phyloP scores from a whole-genome alignment of 2,888 invertebrate genomes.

The Athalia rosae region DNA sequence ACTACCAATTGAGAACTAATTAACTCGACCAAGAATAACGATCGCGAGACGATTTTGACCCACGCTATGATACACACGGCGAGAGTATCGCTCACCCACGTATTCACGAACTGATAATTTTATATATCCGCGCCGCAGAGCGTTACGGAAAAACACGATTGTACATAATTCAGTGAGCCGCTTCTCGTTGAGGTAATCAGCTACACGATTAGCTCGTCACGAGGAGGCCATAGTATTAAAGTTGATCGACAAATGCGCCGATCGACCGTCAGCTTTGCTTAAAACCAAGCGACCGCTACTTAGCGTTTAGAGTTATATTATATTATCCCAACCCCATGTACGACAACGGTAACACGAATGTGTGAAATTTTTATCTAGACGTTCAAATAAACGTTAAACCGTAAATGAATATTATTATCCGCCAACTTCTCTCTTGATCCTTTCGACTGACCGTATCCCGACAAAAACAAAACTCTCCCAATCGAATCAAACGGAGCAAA shows the following conservation, averaged over 20 bases:
- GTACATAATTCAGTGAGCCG: slow-evolving; percentile 30
- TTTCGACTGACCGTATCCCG: too few species aligned
- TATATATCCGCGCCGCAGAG: neutral
- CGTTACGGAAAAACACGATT: slow-evolving; percentile 16
- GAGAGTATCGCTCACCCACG: too few species aligned
- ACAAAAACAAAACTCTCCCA: too few species aligned
- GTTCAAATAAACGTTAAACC: slow-evolving; percentile 19
- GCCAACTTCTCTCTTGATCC: neutral
- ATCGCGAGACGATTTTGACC: slow-evolving; percentile 14
- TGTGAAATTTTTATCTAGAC: slow-evolving; percentile 57
- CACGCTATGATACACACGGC: slow-evolving; percentile 41
- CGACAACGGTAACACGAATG: slow-evolving; percentile 52
- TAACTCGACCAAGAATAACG: slow-evolving; percentile 70
- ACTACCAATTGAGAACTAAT: slow-evolving; percentile 97
- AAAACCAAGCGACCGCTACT: slow-evolving; percentile 32
- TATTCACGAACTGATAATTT: neutral
- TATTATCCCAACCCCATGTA: slow-evolving; percentile 44
- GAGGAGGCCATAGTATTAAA: slow-evolving; percentile 23
- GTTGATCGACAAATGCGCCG: slow-evolving; percentile 16
- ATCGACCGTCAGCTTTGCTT: slow-evolving; percentile 45
- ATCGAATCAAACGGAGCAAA: too few species aligned
- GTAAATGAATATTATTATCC: neutral
- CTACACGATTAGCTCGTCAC: slow-evolving; percentile 11
- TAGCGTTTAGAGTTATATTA: slow-evolving; percentile 47
- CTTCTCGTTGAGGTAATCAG: neutral